A percentile compares a stretch with the other conserved stretches of the same genome.
Conservation (phyloP, 2,797 vertebrate genomes). For the Galago senegalensis region DNA sequence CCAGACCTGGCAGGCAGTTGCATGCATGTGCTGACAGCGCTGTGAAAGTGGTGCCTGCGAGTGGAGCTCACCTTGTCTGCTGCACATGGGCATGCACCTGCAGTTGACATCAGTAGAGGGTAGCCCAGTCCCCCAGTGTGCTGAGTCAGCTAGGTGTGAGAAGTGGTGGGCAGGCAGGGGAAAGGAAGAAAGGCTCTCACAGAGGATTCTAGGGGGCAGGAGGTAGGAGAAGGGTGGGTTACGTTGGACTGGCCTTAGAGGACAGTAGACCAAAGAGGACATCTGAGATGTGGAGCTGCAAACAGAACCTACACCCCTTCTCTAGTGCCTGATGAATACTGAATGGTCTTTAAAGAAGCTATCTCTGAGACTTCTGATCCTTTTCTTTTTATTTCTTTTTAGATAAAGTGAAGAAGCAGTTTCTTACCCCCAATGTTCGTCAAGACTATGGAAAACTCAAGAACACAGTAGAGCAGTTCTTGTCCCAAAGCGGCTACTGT, state of each 20-base stretch:
- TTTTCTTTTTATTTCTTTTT: slow-evolving; percentile 69
- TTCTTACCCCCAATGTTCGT: slow-evolving; percentile 73
- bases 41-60: not conserved
- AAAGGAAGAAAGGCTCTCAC: slow-evolving; percentile 26
- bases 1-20: not conserved
- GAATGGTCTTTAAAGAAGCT: slow-evolving; percentile 22
- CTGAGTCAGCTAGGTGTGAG: not conserved
- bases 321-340: not conserved
- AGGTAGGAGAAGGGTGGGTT: no score
- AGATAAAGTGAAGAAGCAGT: slow-evolving; percentile 87
- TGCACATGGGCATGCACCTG: slow-evolving; percentile 34
- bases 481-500: slow-evolving; percentile 94
- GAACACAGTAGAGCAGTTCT: slow-evolving; percentile 92
- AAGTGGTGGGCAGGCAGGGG: not conserved
- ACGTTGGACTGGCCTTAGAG: not conserved
- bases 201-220: not conserved
- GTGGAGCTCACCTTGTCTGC: not conserved
- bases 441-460: slow-evolving; percentile 93
- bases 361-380: slow-evolving; percentile 78
- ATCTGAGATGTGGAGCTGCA: not conserved
- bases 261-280: not conserved
- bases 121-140: not conserved
- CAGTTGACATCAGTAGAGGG: not conserved
- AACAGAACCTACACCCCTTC: not conserved
- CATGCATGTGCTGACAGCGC: not conserved